Evolutionary conservation across 2,888 invertebrate genomes (phyloP), one percentile per base, ranked within the genome.

Genomic region (Caenorhabditis sp.): DNA sequence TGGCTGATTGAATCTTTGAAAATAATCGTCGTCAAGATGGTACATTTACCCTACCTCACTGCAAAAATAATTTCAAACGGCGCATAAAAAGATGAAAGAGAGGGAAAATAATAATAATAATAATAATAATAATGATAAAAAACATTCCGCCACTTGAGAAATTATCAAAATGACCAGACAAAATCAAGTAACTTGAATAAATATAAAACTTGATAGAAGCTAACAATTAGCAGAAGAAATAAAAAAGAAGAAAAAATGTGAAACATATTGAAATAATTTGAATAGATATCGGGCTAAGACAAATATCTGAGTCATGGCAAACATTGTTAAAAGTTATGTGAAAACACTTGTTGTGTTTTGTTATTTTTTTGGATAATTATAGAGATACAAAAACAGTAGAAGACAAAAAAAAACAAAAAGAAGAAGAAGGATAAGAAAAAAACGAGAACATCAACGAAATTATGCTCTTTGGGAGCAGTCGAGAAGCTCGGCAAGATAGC

Each of bases 21-120:
- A 75, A 63, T 75, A 75, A 58, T 75, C 75, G 75, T 75, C 75
- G 75, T 75, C 75, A 57, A 69, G 68, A 61, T 75, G 75, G 75
- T 75, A 75, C 75, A 75, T 75, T 75, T 69, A 75, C 75, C 75
- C 31, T 31, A 4, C 64, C 27, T 43, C 14, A 55, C 63, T 55
- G 43, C 36, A 43, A 43, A 17, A 43, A 43, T 43, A 43, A 43
- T 10, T 43, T 43, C 2, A 43, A 3, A 43, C 2, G 12, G 3
- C 3, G 14, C 14, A 2, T 12, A 17, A 43, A 17, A 43, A 12
- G 2, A 43, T 43, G 12, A 17, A 3, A 31, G 31, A 31, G 5
- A 31, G 3, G 14, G 14, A 43, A 43, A 43, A 43, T 43, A 43
- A 43, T 12, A 43, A 31, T 31, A 31, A 31, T 31, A 31, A 31